phyloP scores from a whole-genome alignment of 1,140 invertebrate species.

The Brachionus manjavacas region DNA sequence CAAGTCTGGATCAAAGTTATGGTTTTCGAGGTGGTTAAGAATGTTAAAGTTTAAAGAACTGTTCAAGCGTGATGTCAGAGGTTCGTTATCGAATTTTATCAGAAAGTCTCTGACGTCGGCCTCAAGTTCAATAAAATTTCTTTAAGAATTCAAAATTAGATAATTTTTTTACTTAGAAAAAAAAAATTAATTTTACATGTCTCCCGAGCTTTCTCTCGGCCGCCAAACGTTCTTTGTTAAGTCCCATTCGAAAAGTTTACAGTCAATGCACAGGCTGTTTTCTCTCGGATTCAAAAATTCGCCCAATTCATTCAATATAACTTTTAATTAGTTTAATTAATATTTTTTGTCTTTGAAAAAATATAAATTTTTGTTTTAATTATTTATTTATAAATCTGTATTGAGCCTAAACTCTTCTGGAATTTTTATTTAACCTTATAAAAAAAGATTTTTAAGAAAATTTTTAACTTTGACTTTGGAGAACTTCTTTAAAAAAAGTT shows the following conservation, averaged over 20 bases:
- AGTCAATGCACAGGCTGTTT: not conserved
- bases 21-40: not conserved
- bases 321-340: not conserved
- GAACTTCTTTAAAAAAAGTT: no score
- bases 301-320: not conserved
- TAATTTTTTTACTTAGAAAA: not conserved
- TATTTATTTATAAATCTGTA: not conserved
- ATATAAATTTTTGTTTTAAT: not conserved
- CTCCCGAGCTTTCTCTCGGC: not conserved
- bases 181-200: not conserved
- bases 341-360: not conserved
- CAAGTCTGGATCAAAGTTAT: not conserved
- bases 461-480: no score
- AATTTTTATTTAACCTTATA: no score
- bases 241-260: not conserved
- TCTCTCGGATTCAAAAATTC: not conserved
- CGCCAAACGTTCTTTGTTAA: not conserved
- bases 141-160: not conserved
- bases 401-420: no score
- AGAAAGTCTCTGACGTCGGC: not conserved
- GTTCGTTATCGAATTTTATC: not conserved
- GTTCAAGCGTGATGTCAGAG: not conserved
- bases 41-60: not conserved
- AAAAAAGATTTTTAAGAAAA: no score
- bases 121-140: not conserved